phyloP scores from a whole-genome alignment of 2,888 invertebrate species.

The Caenorhabditis sinica region DNA sequence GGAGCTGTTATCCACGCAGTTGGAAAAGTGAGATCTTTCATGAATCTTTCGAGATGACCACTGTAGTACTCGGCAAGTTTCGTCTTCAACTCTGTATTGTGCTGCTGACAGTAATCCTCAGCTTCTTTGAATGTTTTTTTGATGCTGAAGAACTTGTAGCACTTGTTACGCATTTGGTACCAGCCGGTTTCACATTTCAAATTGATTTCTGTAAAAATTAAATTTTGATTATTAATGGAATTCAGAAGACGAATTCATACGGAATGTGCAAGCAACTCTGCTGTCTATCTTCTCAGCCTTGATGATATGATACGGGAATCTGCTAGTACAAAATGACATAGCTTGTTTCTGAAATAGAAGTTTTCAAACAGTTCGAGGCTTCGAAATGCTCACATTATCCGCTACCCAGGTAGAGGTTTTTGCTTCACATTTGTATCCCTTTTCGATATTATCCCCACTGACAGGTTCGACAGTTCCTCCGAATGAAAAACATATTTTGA shows the following conservation, averaged over 20 bases:
- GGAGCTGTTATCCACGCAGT: slow-evolving; percentile 13
- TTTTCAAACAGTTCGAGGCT: neutral
- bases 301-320: slow-evolving; percentile 22
- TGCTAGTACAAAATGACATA: slow-evolving; percentile 1
- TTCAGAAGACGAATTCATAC: neutral
- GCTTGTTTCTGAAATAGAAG: neutral
- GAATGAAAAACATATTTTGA: neutral
- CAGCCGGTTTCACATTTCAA: slow-evolving; percentile 10
- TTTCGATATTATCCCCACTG: neutral
- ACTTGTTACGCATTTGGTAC: slow-evolving; percentile 18
- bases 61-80: slow-evolving; percentile 22
- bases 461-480: neutral
- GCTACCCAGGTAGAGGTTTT: neutral
- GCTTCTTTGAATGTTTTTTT: neutral
- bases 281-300: neutral
- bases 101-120: neutral
- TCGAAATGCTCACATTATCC: neutral
- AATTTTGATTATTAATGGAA: neutral
- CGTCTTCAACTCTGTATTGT: neutral
- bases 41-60: neutral
- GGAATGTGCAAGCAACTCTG: neutral
- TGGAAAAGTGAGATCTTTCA: neutral
- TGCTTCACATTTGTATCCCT: neutral
- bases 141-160: neutral
- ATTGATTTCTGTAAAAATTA: slow-evolving; percentile 25